Evolutionary conservation across 2,113 vertebrate genomes (phyloP).

Genomic region (Potamarius usumacintae): DNA sequence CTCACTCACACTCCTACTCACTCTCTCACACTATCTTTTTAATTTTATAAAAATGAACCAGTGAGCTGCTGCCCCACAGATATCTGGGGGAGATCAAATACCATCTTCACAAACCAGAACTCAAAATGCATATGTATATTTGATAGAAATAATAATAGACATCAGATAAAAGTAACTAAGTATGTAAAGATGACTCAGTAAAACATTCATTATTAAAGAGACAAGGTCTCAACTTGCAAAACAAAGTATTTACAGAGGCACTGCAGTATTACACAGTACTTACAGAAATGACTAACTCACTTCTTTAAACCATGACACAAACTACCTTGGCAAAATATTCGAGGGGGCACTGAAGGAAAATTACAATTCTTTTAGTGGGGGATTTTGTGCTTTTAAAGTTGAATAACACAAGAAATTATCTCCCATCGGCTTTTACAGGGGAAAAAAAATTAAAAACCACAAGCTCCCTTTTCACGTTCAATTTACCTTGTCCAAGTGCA

Average conservation of each 20-base stretch:
- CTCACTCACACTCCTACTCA: background rate
- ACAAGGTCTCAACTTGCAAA: background rate
- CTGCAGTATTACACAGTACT: conserved; percentile 16
- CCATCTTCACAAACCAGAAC: background rate
- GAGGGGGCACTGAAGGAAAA: background rate
- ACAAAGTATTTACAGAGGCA: conserved; percentile 24
- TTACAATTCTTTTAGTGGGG: background rate
- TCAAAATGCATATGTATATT: background rate
- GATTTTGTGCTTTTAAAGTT: background rate
- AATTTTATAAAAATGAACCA: background rate
- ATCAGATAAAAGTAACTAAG: background rate
- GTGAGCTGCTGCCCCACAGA: background rate
- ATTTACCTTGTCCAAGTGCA: background rate
- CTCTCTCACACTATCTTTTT: background rate
- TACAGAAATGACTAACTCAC: background rate
- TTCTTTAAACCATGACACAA: background rate
- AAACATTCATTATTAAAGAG: conserved; percentile 18
- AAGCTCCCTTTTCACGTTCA: background rate
- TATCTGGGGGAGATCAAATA: background rate
- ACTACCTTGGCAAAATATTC: background rate
- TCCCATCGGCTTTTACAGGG: background rate
- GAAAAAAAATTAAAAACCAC: background rate
- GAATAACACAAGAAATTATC: background rate
- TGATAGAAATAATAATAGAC: conserved; percentile 3
- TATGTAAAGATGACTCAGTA: background rate